Evolutionary conservation across 2,888 invertebrate species (phyloP).

Genomic region (Clanis bilineata): DNA sequence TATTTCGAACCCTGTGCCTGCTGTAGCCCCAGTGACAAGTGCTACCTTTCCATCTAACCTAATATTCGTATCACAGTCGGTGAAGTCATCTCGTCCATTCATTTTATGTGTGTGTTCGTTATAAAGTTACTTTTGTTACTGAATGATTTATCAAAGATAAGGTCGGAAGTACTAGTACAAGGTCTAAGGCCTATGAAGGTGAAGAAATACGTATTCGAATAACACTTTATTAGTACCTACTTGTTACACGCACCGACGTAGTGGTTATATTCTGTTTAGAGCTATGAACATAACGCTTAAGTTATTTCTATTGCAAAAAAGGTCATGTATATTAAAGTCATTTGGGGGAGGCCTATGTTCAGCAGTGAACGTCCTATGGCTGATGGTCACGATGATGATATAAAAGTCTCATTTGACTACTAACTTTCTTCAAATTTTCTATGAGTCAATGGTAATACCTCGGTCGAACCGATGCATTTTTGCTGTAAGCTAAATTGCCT

Average conservation of each 20-base stretch:
- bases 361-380: too few relatives aligned
- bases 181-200: neutral
- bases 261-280: too few relatives aligned
- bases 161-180: neutral
- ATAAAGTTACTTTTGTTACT: conserved; percentile 23
- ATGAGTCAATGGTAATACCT: too few relatives aligned
- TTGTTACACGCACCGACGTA: neutral
- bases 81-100: conserved; percentile 46
- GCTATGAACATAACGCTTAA: too few relatives aligned
- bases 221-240: neutral
- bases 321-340: too few relatives aligned
- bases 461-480: too few relatives aligned
- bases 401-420: too few relatives aligned
- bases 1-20: conserved; percentile 60
- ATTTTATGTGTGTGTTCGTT: conserved; percentile 28
- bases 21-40: conserved; percentile 61
- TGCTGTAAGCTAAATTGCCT: too few relatives aligned
- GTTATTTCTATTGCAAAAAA: too few relatives aligned
- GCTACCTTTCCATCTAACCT: conserved; percentile 63
- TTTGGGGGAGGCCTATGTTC: too few relatives aligned
- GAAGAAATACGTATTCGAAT: neutral
- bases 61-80: conserved; percentile 47
- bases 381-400: too few relatives aligned
- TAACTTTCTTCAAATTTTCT: too few relatives aligned
- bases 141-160: neutral